These are phyloP conservation scores for Pomacea canaliculata DNA, from an alignment of 2,888 invertebrate species.

Conservation along the genomic window DNA sequence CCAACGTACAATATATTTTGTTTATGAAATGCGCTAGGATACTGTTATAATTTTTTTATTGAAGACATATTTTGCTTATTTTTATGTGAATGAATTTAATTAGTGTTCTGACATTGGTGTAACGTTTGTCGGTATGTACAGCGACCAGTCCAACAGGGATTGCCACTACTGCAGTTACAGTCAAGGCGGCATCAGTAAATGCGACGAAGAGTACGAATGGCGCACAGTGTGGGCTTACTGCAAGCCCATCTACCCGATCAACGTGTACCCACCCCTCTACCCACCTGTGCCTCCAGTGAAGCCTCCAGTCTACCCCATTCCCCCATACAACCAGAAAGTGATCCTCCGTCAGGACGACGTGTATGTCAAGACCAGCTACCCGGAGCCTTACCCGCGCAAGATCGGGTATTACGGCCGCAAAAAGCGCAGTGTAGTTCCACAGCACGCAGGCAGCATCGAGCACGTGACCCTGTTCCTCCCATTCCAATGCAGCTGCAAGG, in stretches of 20 bases:
- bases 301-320: slow-evolving; percentile 2
- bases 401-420: background rate
- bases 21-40: too few relatives aligned
- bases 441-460: slow-evolving; percentile 16
- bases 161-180: slow-evolving; percentile 27
- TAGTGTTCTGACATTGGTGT: too few relatives aligned
- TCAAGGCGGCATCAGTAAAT: slow-evolving; percentile 24
- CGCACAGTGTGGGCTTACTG: slow-evolving; percentile 31
- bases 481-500: slow-evolving; percentile 29
- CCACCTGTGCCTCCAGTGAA: background rate
- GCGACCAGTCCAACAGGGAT: slow-evolving; percentile 24
- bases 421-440: slow-evolving; percentile 4
- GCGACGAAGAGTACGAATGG: slow-evolving; percentile 32
- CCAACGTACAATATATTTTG: too few relatives aligned
- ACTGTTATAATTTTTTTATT: too few relatives aligned
- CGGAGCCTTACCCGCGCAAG: background rate
- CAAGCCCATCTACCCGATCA: slow-evolving; percentile 4
- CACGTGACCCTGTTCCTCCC: slow-evolving; percentile 27
- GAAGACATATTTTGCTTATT: too few relatives aligned
- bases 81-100: too few relatives aligned
- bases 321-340: background rate
- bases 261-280: background rate
- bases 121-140: background rate
- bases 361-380: background rate
- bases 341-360: background rate